Percentiles rank a stretch among this genome's conserved stretches.
Conservation (phyloP, 2,113 vertebrate genomes). For the Orthonyx spaldingii region DNA sequence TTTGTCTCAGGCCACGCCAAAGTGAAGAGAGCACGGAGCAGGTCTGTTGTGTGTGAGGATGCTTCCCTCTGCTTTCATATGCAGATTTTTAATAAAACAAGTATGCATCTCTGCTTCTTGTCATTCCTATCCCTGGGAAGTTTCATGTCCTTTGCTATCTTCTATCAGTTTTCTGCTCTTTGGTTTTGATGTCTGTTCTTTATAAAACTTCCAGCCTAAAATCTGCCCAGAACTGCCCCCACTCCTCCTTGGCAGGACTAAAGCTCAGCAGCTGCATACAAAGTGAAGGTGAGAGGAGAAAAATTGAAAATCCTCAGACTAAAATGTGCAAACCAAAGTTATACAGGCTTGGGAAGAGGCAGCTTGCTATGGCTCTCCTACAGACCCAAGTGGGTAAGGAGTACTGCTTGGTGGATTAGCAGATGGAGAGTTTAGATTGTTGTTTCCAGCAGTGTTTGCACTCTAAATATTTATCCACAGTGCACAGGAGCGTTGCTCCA, state of each 20-base stretch:
- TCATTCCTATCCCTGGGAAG: background rate
- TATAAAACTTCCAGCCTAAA: background rate
- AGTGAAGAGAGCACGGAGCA: background rate
- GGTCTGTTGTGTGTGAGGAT: background rate
- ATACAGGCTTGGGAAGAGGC: background rate
- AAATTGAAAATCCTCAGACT: background rate
- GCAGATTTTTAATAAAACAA: slow-evolving; percentile 10
- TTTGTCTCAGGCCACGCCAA: background rate
- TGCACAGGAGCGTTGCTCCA: background rate
- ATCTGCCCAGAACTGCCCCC: background rate
- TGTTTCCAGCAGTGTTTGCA: background rate
- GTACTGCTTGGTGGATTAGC: slow-evolving; percentile 30
- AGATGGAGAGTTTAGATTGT: slow-evolving; percentile 23
- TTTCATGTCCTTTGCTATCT: background rate
- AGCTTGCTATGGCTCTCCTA: background rate
- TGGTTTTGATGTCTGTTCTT: slow-evolving; percentile 23
- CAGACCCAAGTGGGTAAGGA: background rate
- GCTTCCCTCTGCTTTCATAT: background rate
- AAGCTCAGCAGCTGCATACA: background rate
- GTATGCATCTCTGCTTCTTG: slow-evolving; percentile 27
- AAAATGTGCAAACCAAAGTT: background rate
- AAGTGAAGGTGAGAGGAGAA: background rate
- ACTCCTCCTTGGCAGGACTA: background rate
- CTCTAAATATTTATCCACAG: background rate
- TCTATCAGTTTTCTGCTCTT: background rate